phyloP scores from a whole-genome alignment of 2,797 vertebrate species.

The Perodicticus potto region DNA sequence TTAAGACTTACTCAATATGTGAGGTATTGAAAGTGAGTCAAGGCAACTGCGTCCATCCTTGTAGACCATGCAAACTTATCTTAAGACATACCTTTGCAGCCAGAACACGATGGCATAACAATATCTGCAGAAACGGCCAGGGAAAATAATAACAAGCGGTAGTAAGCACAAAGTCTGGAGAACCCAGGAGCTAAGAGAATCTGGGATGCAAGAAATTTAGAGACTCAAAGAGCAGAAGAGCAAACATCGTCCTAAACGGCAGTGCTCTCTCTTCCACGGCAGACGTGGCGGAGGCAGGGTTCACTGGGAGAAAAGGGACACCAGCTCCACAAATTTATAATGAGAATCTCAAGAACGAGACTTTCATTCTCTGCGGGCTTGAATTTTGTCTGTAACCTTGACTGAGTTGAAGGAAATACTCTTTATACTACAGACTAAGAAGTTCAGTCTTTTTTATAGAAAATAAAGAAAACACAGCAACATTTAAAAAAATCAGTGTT shows the following conservation, averaged over 20 bases:
- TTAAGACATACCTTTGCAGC: background rate
- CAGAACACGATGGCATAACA: background rate
- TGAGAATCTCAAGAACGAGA: background rate
- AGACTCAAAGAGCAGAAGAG: background rate
- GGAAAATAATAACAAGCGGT: background rate
- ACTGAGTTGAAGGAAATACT: background rate
- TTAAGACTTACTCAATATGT: background rate
- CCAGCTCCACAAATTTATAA: background rate
- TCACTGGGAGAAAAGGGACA: accelerated
- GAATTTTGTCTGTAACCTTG: background rate
- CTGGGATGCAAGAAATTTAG: background rate
- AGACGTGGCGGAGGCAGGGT: accelerated
- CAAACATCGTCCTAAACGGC: accelerated
- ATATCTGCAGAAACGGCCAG: accelerated
- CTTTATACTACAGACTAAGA: background rate
- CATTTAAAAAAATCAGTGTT: background rate
- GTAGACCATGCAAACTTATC: background rate
- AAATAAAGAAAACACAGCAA: background rate
- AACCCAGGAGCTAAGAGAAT: background rate
- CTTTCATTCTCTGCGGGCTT: background rate
- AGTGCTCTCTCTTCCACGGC: background rate
- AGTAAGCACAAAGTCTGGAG: background rate
- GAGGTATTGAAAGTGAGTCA: background rate
- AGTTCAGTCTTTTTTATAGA: background rate
- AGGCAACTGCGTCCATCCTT: background rate